Conservation (phyloP, 2,888 invertebrate species). For the Nycteola revayana region DNA sequence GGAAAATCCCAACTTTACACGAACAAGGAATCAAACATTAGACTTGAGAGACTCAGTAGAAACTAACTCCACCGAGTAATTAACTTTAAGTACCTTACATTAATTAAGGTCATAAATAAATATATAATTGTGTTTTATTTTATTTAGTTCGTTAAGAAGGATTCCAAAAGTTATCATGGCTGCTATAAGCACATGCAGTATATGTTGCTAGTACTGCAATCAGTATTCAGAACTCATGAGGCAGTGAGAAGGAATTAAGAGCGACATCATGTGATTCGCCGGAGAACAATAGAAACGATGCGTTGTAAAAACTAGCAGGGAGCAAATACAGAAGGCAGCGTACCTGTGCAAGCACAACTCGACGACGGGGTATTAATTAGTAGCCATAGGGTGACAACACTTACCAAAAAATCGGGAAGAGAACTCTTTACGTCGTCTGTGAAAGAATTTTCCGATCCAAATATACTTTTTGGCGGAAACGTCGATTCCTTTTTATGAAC, state of each 20-base stretch:
- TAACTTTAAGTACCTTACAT: too few species aligned
- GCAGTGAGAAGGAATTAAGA: conserved; percentile 77
- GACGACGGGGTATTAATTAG: conserved; percentile 68
- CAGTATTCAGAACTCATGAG: conserved; percentile 72
- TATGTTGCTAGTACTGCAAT: conserved; percentile 44
- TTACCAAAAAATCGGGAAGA: conserved; percentile 38
- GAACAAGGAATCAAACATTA: too few species aligned
- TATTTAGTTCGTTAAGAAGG: too few species aligned
- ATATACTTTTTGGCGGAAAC: conserved; percentile 19
- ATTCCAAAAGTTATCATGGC: too few species aligned
- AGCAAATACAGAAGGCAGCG: conserved; percentile 56
- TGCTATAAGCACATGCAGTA: conserved; percentile 27
- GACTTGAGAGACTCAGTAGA: too few species aligned
- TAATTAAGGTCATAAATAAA: too few species aligned
- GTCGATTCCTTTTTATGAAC: conserved; percentile 21
- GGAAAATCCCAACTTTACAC: too few species aligned
- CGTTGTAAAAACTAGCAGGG: conserved; percentile 63
- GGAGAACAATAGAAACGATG: conserved; percentile 73
- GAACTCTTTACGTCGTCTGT: conserved; percentile 21
- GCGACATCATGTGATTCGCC: conserved; percentile 71
- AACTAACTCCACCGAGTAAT: too few species aligned
- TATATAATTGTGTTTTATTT: too few species aligned
- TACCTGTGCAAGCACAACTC: conserved; percentile 45
- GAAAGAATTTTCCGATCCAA: conserved; percentile 25
- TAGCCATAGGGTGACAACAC: conserved; percentile 68